Evolutionary conservation across 2,888 invertebrate species (phyloP), one percentile per base, ranked within the genome.

Genomic region (Orgyia antiqua): DNA sequence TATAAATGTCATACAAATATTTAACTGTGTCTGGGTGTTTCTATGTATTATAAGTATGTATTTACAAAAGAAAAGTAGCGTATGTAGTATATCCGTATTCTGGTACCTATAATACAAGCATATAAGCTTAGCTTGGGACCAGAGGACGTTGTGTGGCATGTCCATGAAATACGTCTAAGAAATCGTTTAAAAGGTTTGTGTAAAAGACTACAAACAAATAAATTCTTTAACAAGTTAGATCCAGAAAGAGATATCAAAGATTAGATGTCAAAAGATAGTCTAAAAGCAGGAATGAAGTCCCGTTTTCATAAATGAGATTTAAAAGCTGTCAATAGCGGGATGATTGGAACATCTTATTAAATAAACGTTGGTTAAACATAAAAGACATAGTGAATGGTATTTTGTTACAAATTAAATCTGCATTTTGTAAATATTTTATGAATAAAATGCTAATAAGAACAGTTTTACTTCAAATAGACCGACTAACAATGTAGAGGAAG

Each of bases 401-500:
- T 45, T 52, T 53, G 48, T 52, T 36, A 41, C 44, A 45, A 36
- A 39, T 35, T 63, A 72, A 73, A 63, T 50, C 70, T 45, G 55
- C 67, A 64, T 66, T 76, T 72, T 69, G 72, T 73, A 77, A 77
- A 76, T 73, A 76, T 75, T 77, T 67, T 73, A 66, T 4, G 6
- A 76, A 77, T 73, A 72, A 67, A 61, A 35, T 39, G 41, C 33
- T 36, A 45, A 49, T 51, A 50, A 41, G 39, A 34, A 38, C 37
- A 30, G 21, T 42, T 29, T 40, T 42, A 31, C 38, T 39, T 48
- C 53, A 49, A 53, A 47, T 34, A 13, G 5, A 36, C 53, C 51
- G 53, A 45, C 24, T 28, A 2, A 51, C 51, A 47, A 53, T 35
- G 12, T 3, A 26, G 29, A 48, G 54, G 54, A 53, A 52, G 51